These are phyloP conservation scores for Ridgeia piscesae DNA, from an alignment of 1,140 invertebrate species.

Conservation along the genomic window DNA sequence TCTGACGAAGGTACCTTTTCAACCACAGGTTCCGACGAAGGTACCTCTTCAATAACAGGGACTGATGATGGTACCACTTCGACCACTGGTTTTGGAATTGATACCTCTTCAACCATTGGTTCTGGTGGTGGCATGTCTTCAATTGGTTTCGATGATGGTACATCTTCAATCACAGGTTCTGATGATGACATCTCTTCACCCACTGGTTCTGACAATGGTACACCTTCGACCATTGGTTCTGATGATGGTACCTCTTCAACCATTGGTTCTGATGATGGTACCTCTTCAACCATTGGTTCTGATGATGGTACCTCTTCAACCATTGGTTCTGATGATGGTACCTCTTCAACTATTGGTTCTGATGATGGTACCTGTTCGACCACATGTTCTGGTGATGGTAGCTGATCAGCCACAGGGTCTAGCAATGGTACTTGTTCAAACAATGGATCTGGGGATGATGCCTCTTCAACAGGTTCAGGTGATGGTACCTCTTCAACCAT, in stretches of 20 bases:
- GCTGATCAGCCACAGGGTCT: neutral
- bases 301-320: slow-evolving; percentile 8
- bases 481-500: neutral
- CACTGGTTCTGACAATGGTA: neutral
- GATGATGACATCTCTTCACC: neutral
- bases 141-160: neutral
- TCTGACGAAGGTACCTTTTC: neutral
- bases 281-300: neutral
- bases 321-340: neutral
- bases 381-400: neutral
- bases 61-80: too few relatives aligned
- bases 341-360: neutral
- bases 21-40: too few relatives aligned
- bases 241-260: neutral
- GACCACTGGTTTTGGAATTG: too few relatives aligned
- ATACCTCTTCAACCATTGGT: too few relatives aligned
- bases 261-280: neutral
- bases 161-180: neutral
- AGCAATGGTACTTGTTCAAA: neutral
- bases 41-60: too few relatives aligned
- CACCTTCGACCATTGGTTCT: neutral
- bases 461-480: neutral
- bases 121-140: neutral
- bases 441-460: neutral
- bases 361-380: neutral